Evolutionary conservation across 2,113 vertebrate species (phyloP).

Genomic region (Cavia aperea): DNA sequence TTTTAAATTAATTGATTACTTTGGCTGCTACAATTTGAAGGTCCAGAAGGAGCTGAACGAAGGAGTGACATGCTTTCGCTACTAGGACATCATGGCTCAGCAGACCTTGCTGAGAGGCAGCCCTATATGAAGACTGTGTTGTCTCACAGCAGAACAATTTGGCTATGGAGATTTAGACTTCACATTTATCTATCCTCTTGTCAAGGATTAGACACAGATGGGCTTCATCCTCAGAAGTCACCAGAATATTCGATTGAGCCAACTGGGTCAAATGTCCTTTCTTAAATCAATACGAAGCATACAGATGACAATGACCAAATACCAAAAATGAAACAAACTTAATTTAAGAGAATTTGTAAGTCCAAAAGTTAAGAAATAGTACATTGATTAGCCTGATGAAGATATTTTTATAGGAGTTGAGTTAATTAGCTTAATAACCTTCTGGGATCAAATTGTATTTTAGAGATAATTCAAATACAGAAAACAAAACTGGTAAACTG

Average conservation of each 20-base stretch:
- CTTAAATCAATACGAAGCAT: background rate
- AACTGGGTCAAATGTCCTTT: background rate
- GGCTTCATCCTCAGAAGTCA: background rate
- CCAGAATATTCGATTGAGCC: background rate
- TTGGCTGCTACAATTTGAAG: background rate
- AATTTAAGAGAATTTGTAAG: background rate
- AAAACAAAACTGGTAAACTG: background rate
- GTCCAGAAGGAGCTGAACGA: background rate
- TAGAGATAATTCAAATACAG: background rate
- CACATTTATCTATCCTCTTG: background rate
- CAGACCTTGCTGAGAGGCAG: background rate
- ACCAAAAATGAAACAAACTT: background rate
- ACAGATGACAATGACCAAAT: background rate
- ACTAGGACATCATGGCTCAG: background rate
- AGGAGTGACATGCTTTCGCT: background rate
- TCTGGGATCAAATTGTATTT: background rate
- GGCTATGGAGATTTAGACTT: background rate
- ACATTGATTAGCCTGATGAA: slow-evolving; percentile 10
- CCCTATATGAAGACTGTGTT: background rate
- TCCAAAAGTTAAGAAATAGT: background rate
- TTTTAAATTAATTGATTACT: background rate
- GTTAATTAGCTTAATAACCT: slow-evolving; percentile 20
- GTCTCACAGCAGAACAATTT: background rate
- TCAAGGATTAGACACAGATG: background rate
- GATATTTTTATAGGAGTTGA: background rate